These are phyloP conservation scores for Drosophila pandora DNA, from an alignment of 1,140 invertebrate species.

Conservation along the genomic window DNA sequence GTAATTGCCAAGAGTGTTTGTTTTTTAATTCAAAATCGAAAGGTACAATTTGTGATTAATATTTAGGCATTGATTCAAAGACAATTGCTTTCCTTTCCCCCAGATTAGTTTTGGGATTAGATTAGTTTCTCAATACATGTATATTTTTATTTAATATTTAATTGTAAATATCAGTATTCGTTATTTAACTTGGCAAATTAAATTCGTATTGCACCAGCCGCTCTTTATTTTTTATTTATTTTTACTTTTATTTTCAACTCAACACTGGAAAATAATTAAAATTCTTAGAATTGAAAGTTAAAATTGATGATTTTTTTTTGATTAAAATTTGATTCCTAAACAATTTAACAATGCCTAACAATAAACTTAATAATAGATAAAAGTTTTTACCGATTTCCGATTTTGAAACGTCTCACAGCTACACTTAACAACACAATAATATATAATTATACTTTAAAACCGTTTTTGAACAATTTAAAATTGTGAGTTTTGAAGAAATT, in stretches of 20 bases:
- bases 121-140: conserved; percentile 18
- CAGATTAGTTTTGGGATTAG: conserved; percentile 1
- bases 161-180: conserved; percentile 40
- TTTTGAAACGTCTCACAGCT: conserved; percentile 15
- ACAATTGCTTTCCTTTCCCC: conserved; percentile 8
- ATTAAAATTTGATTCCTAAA: conserved; percentile 22
- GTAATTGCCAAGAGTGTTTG: conserved; percentile 23
- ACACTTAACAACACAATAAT: conserved; percentile 1
- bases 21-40: conserved; percentile 50
- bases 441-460: too few species aligned
- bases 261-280: not conserved
- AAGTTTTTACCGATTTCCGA: conserved; percentile 1
- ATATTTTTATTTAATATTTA: not conserved
- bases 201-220: conserved; percentile 47
- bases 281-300: too few species aligned
- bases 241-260: not conserved
- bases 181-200: conserved; percentile 40
- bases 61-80: conserved; percentile 32
- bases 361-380: conserved; percentile 39
- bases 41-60: conserved; percentile 54
- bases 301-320: not conserved
- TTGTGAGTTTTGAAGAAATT: conserved; percentile 4
- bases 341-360: conserved; percentile 38
- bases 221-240: not conserved
- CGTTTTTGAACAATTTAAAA: conserved; percentile 18